These are phyloP conservation scores for Nephotettix cincticeps DNA, from an alignment of 1,140 invertebrate genomes.

Conservation along the genomic window DNA sequence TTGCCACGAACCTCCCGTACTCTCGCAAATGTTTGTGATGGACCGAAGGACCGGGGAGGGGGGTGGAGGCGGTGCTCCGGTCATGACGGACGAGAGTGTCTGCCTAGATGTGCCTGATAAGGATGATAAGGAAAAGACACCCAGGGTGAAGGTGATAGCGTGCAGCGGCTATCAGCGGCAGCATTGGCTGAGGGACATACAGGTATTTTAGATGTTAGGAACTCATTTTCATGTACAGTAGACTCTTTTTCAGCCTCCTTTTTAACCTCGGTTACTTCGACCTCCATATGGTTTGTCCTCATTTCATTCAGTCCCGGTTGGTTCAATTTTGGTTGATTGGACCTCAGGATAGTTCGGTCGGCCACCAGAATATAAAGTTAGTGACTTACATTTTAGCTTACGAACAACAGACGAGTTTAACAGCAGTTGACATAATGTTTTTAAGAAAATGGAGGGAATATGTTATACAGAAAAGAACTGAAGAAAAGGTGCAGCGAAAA, in stretches of 20 bases:
- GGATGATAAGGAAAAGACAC: slow-evolving; percentile 44
- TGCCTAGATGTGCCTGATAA: slow-evolving; percentile 63
- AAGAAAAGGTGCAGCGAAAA: too few species aligned
- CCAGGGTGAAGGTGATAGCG: slow-evolving; percentile 64
- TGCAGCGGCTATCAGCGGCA: slow-evolving; percentile 62
- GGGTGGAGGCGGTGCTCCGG: neutral
- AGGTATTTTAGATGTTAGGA: too few species aligned
- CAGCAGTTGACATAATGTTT: too few species aligned
- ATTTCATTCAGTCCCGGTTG: slow-evolving; percentile 6
- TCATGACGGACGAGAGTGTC: slow-evolving; percentile 64
- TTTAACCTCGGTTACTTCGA: too few species aligned
- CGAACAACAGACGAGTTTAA: too few species aligned
- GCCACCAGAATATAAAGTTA: too few species aligned
- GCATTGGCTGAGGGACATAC: slow-evolving; percentile 60
- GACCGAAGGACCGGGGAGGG: slow-evolving; percentile 51
- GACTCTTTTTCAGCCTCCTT: too few species aligned
- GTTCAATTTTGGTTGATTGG: slow-evolving; percentile 8
- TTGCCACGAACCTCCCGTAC: slow-evolving; percentile 51
- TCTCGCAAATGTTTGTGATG: slow-evolving; percentile 75
- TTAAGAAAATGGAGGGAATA: too few species aligned
- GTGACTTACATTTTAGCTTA: too few species aligned
- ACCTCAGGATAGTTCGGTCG: too few species aligned
- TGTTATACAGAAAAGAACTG: too few species aligned
- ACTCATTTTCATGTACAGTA: too few species aligned
- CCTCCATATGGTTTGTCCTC: neutral